Percentiles rank a stretch among this genome's conserved stretches.
Evolutionary conservation across 2,888 invertebrate species (phyloP).

Genomic region (Plebejus melissa): DNA sequence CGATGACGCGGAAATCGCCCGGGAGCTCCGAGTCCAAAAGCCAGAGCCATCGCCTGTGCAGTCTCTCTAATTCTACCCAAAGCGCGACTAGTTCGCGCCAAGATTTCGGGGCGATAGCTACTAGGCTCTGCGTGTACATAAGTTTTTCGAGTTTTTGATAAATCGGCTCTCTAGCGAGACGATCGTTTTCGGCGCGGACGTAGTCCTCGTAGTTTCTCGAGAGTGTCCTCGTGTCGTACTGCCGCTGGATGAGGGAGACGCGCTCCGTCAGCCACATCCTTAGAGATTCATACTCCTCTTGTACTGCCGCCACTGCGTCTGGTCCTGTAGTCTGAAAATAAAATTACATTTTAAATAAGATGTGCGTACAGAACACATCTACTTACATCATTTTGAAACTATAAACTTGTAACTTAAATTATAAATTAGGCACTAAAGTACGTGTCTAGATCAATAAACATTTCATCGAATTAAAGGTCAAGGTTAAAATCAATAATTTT

Average conservation of each 20-base stretch:
- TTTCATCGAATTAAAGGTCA: background rate
- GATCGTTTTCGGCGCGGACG: slow-evolving; percentile 86
- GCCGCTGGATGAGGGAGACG: slow-evolving; percentile 86
- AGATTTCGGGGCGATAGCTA: slow-evolving; percentile 90
- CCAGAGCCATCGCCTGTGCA: slow-evolving; percentile 93
- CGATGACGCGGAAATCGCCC: slow-evolving; percentile 90
- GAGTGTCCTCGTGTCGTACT: slow-evolving; percentile 86
- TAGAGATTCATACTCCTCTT: slow-evolving; percentile 89
- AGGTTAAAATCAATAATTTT: background rate
- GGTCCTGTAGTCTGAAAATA: slow-evolving; percentile 80
- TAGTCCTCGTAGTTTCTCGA: slow-evolving; percentile 91
- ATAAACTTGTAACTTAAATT: too few species aligned
- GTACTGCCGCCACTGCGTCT: slow-evolving; percentile 87
- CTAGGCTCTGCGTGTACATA: slow-evolving; percentile 88
- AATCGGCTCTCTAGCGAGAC: slow-evolving; percentile 83
- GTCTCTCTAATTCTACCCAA: slow-evolving; percentile 89
- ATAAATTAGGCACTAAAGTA: too few species aligned
- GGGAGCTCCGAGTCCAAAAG: slow-evolving; percentile 91
- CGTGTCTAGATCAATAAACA: background rate
- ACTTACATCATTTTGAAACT: too few species aligned
- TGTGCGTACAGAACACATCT: too few species aligned
- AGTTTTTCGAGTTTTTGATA: slow-evolving; percentile 89
- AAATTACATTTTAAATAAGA: background rate
- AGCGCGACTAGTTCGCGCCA: slow-evolving; percentile 90
- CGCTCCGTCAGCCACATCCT: slow-evolving; percentile 90